Percentiles rank a stretch among this genome's conserved stretches.
These are phyloP conservation scores for Lepetodrilus schrolli DNA, from an alignment of 2,888 invertebrate genomes.

Conservation along the genomic window DNA sequence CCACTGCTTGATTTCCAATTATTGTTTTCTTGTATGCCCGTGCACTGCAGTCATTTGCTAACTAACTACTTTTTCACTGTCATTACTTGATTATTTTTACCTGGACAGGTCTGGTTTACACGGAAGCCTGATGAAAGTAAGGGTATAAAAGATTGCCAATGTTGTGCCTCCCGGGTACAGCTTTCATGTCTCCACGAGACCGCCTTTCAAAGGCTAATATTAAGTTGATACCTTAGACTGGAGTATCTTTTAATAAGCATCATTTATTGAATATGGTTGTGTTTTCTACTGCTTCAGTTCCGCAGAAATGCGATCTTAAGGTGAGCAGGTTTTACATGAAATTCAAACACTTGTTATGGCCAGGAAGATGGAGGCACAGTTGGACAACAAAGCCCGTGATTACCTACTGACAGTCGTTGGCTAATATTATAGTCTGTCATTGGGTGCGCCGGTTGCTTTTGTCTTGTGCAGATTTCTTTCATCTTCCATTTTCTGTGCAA, in stretches of 20 bases:
- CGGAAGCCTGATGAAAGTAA: constrained; percentile 10
- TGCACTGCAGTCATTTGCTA: no score
- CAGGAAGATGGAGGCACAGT: neutral
- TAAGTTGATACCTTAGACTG: constrained; percentile 20
- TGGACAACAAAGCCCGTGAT: neutral
- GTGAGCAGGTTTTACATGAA: constrained; percentile 19
- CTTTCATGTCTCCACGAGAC: constrained; percentile 9
- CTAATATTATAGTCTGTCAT: neutral
- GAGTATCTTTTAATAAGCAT: constrained; percentile 23
- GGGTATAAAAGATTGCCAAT: constrained; percentile 11
- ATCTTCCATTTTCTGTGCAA: constrained; percentile 7
- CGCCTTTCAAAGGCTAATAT: constrained; percentile 16
- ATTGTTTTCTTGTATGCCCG: no score
- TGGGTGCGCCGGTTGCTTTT: constrained; percentile 7
- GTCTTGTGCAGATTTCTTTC: constrained; percentile 9
- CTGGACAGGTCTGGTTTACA: neutral
- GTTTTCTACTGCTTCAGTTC: constrained; percentile 20
- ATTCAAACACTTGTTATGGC: constrained; percentile 21
- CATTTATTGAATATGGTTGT: constrained; percentile 11
- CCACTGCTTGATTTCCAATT: no score
- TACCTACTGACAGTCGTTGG: neutral
- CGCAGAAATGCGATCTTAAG: constrained; percentile 16
- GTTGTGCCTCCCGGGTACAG: constrained; percentile 1
- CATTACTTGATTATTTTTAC: constrained; percentile 25
- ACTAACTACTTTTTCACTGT: no score